These are phyloP conservation scores for Eurystomus glaucurus DNA, from an alignment of 2,797 vertebrate species.

Conservation along the genomic window DNA sequence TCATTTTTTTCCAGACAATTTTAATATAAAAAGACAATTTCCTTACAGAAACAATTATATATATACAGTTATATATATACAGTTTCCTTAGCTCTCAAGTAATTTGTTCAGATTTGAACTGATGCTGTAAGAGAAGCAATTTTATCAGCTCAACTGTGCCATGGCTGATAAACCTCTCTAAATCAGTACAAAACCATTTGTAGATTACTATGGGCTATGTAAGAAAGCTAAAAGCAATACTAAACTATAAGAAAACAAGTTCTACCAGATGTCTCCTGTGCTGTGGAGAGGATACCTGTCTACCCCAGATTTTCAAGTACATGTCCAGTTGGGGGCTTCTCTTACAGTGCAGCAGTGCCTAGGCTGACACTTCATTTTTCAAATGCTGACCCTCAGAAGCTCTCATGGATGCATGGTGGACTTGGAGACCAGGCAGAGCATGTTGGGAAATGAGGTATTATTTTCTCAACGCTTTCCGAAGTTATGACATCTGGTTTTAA, in stretches of 20 bases:
- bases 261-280: background rate
- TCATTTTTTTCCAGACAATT: background rate
- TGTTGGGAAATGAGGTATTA: background rate
- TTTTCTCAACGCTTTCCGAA: background rate
- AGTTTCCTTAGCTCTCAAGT: background rate
- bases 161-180: background rate
- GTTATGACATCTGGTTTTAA: constrained; percentile 42
- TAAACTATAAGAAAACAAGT: background rate
- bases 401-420: background rate
- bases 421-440: background rate
- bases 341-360: background rate
- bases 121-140: background rate
- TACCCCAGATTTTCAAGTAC: background rate
- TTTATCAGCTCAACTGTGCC: background rate
- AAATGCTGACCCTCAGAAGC: background rate
- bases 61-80: no score
- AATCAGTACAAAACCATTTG: background rate
- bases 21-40: background rate
- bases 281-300: background rate
- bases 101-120: background rate
- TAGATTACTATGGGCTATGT: background rate
- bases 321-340: background rate
- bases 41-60: background rate
- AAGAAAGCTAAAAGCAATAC: background rate
- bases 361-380: background rate